Evolutionary conservation across 2,113 vertebrate species (phyloP).

Genomic region (Istiophorus platypterus): DNA sequence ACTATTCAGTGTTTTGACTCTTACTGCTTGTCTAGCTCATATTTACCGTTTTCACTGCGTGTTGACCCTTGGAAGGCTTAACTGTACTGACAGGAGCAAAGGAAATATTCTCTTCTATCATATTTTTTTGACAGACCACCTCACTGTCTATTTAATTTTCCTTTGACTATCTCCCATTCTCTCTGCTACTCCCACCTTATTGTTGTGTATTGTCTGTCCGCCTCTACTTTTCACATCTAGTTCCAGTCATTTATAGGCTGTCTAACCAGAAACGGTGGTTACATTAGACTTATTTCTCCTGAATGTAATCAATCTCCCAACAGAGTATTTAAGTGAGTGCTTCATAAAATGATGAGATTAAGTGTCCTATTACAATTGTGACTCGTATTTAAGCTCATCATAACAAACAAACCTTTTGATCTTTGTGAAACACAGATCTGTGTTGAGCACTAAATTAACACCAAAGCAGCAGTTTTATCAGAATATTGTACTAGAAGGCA

Average conservation of each 20-base stretch:
- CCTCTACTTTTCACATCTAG: constrained; percentile 9
- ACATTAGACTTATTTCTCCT: background rate
- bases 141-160: constrained; percentile 8
- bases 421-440: constrained; percentile 8
- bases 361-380: background rate
- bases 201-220: background rate
- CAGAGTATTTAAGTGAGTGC: background rate
- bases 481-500: background rate
- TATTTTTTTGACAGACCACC: constrained; percentile 22
- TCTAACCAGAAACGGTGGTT: background rate
- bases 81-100: constrained; percentile 11
- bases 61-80: background rate
- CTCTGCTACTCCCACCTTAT: background rate
- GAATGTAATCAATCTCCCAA: background rate
- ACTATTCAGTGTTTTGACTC: constrained; percentile 33
- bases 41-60: background rate
- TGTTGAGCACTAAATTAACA: background rate
- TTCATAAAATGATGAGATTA: background rate
- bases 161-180: constrained; percentile 7
- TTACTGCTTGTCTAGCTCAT: constrained; percentile 13
- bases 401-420: constrained; percentile 10
- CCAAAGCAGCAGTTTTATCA: constrained; percentile 1
- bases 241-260: background rate
- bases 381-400: constrained; percentile 8
- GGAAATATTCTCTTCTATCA: constrained; percentile 17